Percentiles rank a stretch among this genome's conserved stretches.
These are phyloP conservation scores for Pan troglodytes DNA, from an alignment of 2,113 vertebrate species.

Conservation along the genomic window DNA sequence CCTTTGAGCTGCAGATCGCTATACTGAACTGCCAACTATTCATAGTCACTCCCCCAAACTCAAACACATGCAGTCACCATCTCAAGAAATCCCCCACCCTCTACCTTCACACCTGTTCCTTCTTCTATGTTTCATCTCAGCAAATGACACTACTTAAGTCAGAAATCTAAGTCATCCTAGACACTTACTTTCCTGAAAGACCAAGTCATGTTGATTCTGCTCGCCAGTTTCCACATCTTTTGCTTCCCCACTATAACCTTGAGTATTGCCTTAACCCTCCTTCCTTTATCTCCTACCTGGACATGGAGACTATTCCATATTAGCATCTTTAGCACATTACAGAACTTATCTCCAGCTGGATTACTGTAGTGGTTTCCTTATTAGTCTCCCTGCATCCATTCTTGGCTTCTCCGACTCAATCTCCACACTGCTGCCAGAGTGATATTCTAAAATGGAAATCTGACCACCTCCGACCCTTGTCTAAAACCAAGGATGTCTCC, in stretches of 20 bases:
- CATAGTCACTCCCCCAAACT: not conserved
- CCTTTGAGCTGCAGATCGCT: not conserved
- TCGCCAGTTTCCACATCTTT: not conserved
- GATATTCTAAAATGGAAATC: slow-evolving; percentile 29
- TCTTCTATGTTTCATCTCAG: not conserved
- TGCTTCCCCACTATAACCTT: not conserved
- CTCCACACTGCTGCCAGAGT: not conserved
- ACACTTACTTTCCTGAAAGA: not conserved
- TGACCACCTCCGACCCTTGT: not conserved
- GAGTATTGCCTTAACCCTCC: not conserved
- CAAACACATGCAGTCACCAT: too few relatives aligned
- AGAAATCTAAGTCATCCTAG: not conserved
- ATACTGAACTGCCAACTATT: not conserved
- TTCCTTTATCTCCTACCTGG: not conserved
- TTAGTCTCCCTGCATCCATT: not conserved
- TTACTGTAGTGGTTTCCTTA: not conserved
- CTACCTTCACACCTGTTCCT: not conserved
- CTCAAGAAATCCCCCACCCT: not conserved
- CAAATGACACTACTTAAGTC: not conserved
- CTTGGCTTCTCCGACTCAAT: not conserved
- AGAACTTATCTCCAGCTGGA: not conserved
- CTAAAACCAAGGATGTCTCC: slow-evolving; percentile 16
- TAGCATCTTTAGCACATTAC: not conserved
- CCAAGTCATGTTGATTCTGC: not conserved
- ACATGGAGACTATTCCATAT: not conserved